phyloP scores from a whole-genome alignment of 2,797 vertebrate genomes.

The Yasuhikotakia modesta region DNA sequence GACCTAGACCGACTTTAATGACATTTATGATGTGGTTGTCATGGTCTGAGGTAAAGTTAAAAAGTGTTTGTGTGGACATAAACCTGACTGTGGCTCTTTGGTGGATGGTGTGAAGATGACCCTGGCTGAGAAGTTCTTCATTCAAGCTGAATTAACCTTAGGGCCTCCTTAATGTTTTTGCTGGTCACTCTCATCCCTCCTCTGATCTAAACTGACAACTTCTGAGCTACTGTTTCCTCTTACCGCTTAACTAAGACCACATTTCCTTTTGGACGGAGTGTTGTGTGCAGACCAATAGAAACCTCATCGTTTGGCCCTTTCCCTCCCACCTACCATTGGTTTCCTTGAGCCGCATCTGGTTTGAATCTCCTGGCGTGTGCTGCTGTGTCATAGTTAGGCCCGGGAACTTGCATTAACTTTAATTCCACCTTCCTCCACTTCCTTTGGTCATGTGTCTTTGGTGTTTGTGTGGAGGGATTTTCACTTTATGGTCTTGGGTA shows the following conservation, averaged over 20 bases:
- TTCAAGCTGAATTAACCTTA: slow-evolving; percentile 72
- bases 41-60: slow-evolving; percentile 7
- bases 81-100: slow-evolving; percentile 48
- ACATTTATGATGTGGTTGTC: not conserved
- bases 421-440: slow-evolving; percentile 65
- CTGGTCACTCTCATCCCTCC: slow-evolving; percentile 61
- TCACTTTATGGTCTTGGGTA: slow-evolving; percentile 52
- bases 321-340: slow-evolving; percentile 3
- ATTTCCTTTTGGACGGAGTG: slow-evolving; percentile 74
- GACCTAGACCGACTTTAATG: slow-evolving; percentile 1
- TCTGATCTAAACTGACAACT: slow-evolving; percentile 86
- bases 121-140: slow-evolving; percentile 56
- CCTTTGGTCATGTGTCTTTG: slow-evolving; percentile 61
- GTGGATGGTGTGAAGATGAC: slow-evolving; percentile 51
- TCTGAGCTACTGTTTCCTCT: slow-evolving; percentile 88
- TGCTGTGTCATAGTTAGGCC: slow-evolving; percentile 77
- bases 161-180: slow-evolving; percentile 45
- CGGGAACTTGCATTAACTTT: slow-evolving; percentile 75
- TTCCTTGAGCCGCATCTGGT: slow-evolving; percentile 79
- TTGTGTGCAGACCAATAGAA: slow-evolving; percentile 58
- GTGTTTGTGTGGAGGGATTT: slow-evolving; percentile 44
- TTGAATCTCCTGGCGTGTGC: slow-evolving; percentile 82
- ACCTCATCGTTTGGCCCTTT: slow-evolving; percentile 49
- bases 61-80: not conserved
- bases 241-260: slow-evolving; percentile 83